These are phyloP conservation scores for Poecilia latipinna DNA, from an alignment of 2,113 vertebrate species.

Conservation along the genomic window DNA sequence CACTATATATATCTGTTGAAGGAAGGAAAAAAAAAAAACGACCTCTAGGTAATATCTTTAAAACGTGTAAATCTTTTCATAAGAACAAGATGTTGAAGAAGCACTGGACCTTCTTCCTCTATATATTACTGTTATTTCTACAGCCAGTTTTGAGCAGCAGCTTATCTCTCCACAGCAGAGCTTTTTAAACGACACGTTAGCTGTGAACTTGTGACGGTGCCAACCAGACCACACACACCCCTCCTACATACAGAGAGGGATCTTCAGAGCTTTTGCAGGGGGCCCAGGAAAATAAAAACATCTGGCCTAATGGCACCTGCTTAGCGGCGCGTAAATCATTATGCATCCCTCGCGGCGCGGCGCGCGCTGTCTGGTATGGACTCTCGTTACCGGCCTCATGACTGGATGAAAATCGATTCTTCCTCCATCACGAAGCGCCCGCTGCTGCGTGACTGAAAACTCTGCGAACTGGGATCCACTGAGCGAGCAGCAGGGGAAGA, in stretches of 20 bases:
- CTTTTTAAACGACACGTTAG: not conserved
- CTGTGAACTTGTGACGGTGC: not conserved
- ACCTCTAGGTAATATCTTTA: not conserved
- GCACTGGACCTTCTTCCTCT: no score
- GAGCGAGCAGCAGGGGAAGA: slow-evolving; percentile 11
- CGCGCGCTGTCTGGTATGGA: slow-evolving; percentile 15
- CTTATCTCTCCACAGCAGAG: not conserved
- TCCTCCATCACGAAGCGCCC: slow-evolving; percentile 47
- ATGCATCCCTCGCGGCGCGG: slow-evolving; percentile 1
- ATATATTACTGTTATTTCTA: no score
- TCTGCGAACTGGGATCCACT: slow-evolving; percentile 4
- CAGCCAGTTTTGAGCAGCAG: no score
- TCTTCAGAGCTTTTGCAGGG: not conserved
- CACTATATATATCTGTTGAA: no score
- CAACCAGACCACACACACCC: slow-evolving; percentile 6
- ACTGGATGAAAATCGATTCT: slow-evolving; percentile 64
- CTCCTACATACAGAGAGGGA: not conserved
- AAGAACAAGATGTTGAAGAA: not conserved
- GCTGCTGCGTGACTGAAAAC: slow-evolving; percentile 32
- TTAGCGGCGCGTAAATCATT: not conserved
- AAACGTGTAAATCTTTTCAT: no score
- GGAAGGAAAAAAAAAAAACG: no score
- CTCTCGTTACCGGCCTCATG: slow-evolving; percentile 31
- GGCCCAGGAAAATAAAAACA: not conserved
- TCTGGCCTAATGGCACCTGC: not conserved